Conservation (phyloP, 2,113 vertebrate species). For the Narcine bancroftii region DNA sequence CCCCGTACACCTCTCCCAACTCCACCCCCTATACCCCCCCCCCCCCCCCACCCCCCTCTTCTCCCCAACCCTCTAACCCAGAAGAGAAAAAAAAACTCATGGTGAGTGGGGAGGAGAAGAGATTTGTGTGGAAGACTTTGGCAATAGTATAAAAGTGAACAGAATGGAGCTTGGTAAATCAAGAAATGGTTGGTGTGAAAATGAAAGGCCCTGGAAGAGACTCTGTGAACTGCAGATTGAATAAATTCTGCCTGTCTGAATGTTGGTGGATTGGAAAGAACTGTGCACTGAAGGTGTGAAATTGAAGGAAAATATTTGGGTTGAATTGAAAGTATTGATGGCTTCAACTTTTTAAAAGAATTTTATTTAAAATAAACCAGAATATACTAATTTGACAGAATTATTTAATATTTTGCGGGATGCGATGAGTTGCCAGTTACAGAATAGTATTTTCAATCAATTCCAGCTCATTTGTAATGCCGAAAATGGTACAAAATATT, state of each 20-base stretch:
- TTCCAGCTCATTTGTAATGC: no score
- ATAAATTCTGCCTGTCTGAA: no score
- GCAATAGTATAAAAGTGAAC: not conserved
- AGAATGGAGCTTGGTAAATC: not conserved
- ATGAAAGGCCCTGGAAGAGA: not conserved
- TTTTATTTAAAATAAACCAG: not conserved
- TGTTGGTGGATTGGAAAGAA: no score
- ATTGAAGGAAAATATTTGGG: not conserved
- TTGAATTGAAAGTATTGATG: not conserved
- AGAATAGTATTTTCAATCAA: not conserved
- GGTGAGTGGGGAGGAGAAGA: not conserved
- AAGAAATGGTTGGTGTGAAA: no score
- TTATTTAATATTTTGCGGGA: not conserved
- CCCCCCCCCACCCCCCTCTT: no score
- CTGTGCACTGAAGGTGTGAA: no score
- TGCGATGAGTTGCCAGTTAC: not conserved
- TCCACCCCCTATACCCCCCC: no score
- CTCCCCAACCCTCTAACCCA: no score
- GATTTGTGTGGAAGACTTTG: not conserved
- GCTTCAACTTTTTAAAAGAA: not conserved
- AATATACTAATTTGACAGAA: not conserved
- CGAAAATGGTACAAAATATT: no score
- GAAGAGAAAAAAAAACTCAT: no score
- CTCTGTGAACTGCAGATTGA: not conserved
- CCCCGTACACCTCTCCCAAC: no score